These are phyloP conservation scores for Lysandra bellargus DNA, from an alignment of 2,888 invertebrate species.

Conservation along the genomic window DNA sequence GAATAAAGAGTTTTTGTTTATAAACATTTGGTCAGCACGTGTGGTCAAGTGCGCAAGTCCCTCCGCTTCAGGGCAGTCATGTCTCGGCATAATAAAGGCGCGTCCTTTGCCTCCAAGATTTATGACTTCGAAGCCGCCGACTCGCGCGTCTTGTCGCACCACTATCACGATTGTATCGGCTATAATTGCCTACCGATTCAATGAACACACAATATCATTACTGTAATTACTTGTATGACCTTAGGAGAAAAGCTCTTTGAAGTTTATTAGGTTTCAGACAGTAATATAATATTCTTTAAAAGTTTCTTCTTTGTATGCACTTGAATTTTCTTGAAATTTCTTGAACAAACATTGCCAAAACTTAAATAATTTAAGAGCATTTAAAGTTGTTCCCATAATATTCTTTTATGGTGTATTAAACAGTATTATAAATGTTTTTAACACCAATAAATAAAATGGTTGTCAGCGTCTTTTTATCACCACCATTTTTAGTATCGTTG, in stretches of 20 bases:
- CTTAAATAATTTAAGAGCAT: no score
- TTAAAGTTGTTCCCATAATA: no score
- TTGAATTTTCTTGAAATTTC: neutral
- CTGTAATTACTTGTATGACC: conserved; percentile 8
- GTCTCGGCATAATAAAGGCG: conserved; percentile 77
- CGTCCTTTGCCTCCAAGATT: conserved; percentile 69
- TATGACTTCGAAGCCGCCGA: conserved; percentile 63
- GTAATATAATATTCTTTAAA: neutral
- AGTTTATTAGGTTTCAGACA: neutral
- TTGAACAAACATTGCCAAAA: neutral
- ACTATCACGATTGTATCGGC: conserved; percentile 59
- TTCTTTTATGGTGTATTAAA: no score
- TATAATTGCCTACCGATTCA: conserved; percentile 57
- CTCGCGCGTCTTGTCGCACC: conserved; percentile 68
- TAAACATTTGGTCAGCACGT: neutral
- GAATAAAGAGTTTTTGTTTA: neutral
- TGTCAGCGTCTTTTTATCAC: neutral
- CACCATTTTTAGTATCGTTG: neutral
- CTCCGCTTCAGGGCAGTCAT: conserved; percentile 74
- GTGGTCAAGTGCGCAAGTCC: neutral
- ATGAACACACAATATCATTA: conserved; percentile 44
- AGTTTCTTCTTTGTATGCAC: neutral
- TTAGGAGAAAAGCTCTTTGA: neutral
- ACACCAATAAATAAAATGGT: no score
- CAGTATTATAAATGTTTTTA: no score